Evolutionary conservation across 2,888 invertebrate genomes (phyloP), one percentile per base, ranked within the genome.

Genomic region (Drosophila sordidapex): DNA sequence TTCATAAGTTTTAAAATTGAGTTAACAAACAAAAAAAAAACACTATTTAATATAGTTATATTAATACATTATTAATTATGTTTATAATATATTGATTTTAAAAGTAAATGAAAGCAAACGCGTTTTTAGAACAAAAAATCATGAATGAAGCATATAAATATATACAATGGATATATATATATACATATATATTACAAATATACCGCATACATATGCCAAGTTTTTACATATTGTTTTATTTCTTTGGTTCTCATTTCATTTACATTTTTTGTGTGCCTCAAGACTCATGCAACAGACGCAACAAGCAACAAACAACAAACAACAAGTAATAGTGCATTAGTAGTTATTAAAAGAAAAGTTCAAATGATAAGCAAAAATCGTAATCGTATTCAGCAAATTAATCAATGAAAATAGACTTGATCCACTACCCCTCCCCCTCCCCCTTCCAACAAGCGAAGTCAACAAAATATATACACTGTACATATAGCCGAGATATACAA

Each of bases 251-350:
- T n/a, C 43, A 29, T 11, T 56, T 60, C 7, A 33, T 59, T n/a
- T 40, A 13, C 8, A 46, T 8, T 15, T 13, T 51, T 58, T 31
- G 38, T 48, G 87, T 83, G 83, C 87, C 82, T 81, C 75, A 49
- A 76, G 60, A 57, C 56, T 57, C 62, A 69, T 29, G 67, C 69
- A 64, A 68, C 74, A 83, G 64, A 76, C 87, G 70, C 89, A 89
- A 82, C 82, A 53, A 54, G 63, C 84, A 89, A 85, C 80, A 83
- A 87, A 69, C 84, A 89, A 85, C 80, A 83, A 87, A 69, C 84
- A 89, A 85, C 80, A 83, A 87, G 77, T 74, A 87, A 81, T 80
- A 89, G 84, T 85, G 84, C 90, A 85, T 89, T 85, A 85, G 77
- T 87, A 85, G 88, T 40, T 87, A 49, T 87, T 75, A 89, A 89